Percentiles rank a stretch among this genome's conserved stretches.
Evolutionary conservation across 1,140 invertebrate genomes (phyloP).

Genomic region (Marisa cornuarietis): DNA sequence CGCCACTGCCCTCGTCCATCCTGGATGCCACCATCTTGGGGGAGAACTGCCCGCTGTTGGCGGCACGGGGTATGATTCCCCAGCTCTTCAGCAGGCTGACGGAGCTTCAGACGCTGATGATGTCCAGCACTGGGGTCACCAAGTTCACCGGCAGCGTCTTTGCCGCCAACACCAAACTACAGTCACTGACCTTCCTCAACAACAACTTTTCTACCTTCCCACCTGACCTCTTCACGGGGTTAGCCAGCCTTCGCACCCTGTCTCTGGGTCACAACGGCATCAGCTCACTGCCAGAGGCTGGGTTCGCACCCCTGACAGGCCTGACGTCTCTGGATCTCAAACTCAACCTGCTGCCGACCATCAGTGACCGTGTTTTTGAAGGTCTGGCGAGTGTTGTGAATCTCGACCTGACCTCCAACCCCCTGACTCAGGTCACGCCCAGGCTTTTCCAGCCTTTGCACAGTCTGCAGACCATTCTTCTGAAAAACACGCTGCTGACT

Average conservation of each 20-base stretch:
- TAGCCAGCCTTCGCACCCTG: slow-evolving; percentile 28
- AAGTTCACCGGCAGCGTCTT: slow-evolving; percentile 29
- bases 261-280: slow-evolving; percentile 36
- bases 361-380: slow-evolving; percentile 34
- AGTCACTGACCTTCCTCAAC: slow-evolving; percentile 31
- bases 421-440: slow-evolving; percentile 24
- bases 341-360: slow-evolving; percentile 33
- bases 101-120: slow-evolving; percentile 17
- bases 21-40: slow-evolving; percentile 22
- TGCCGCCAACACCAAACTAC: slow-evolving; percentile 27
- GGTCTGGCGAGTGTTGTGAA: slow-evolving; percentile 38
- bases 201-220: slow-evolving; percentile 36
- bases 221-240: slow-evolving; percentile 27
- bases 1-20: slow-evolving; percentile 22
- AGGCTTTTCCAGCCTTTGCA: slow-evolving; percentile 34
- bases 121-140: slow-evolving; percentile 34
- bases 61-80: slow-evolving; percentile 12
- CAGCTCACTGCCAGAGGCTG: slow-evolving; percentile 13
- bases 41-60: slow-evolving; percentile 6
- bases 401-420: slow-evolving; percentile 39
- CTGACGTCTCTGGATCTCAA: slow-evolving; percentile 34
- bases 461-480: slow-evolving; percentile 29
- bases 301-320: slow-evolving; percentile 27
- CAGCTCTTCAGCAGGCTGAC: slow-evolving; percentile 23
- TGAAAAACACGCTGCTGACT: slow-evolving; percentile 35